Evolutionary conservation across 2,888 invertebrate species (phyloP).

Genomic region (Leptothorax acervorum): DNA sequence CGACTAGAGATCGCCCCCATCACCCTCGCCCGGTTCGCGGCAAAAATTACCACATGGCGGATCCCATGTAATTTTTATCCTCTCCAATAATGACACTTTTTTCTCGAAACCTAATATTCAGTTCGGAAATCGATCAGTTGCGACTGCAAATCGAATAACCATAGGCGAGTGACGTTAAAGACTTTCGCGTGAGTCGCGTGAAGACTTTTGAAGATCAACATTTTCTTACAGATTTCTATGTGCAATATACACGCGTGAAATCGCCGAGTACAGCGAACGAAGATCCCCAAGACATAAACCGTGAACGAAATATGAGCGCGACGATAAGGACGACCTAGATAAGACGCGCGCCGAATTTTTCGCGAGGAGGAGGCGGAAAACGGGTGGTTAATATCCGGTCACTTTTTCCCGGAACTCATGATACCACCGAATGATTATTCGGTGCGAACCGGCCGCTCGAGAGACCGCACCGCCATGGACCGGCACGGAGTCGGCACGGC

Average conservation of each 20-base stretch:
- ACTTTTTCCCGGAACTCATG: constrained; percentile 15
- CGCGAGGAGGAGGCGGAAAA: not conserved
- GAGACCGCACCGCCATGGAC: constrained; percentile 46
- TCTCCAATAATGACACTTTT: not conserved
- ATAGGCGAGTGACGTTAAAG: not conserved
- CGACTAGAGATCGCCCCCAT: not conserved
- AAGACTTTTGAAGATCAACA: not conserved
- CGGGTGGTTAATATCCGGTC: constrained; percentile 7
- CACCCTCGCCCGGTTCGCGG: not conserved
- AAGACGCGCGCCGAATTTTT: not conserved
- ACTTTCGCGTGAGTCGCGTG: not conserved
- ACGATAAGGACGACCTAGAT: constrained; percentile 13
- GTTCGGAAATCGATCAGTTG: not conserved
- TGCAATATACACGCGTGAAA: not conserved
- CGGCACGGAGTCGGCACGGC: constrained; percentile 69
- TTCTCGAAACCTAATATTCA: not conserved
- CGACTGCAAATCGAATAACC: not conserved
- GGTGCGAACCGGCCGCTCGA: constrained; percentile 27
- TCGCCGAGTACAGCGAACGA: not conserved
- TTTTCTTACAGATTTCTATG: not conserved
- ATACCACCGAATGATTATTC: constrained; percentile 46
- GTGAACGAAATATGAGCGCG: not conserved
- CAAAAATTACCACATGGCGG: not conserved
- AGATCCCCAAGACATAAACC: not conserved
- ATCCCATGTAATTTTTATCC: not conserved